These are phyloP conservation scores for Poecilia picta DNA, from an alignment of 2,797 vertebrate genomes.

Conservation along the genomic window DNA sequence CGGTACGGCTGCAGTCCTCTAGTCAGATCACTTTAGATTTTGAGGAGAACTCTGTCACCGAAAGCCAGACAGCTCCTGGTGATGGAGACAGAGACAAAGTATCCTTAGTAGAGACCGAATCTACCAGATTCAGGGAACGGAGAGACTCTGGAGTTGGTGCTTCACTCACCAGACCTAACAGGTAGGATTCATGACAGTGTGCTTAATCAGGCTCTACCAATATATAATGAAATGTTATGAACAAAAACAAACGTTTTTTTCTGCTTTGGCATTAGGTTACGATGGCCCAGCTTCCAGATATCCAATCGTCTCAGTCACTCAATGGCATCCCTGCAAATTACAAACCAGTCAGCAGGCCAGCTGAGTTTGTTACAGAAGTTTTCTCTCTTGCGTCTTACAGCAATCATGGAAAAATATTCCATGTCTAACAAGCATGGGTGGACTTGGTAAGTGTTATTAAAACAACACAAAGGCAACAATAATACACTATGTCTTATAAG, in stretches of 20 bases:
- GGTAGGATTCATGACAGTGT: constrained; percentile 75
- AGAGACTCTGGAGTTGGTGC: constrained; percentile 97
- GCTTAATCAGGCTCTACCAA: not conserved
- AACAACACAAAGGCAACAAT: not conserved
- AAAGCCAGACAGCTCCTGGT: constrained; percentile 86
- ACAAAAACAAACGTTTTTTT: not conserved
- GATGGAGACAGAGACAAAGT: constrained; percentile 88
- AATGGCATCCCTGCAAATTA: constrained; percentile 89
- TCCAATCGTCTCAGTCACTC: constrained; percentile 89
- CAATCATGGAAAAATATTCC: constrained; percentile 97
- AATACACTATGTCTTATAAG: not conserved
- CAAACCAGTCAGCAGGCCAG: constrained; percentile 92
- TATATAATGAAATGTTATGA: not conserved
- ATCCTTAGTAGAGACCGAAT: constrained; percentile 89
- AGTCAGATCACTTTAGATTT: constrained; percentile 91
- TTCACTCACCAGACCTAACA: constrained; percentile 93
- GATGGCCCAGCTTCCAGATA: constrained; percentile 96
- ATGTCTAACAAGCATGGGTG: constrained; percentile 97
- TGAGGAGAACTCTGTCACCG: constrained; percentile 89
- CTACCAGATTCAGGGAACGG: constrained; percentile 87
- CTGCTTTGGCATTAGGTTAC: constrained; percentile 80
- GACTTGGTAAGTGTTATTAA: constrained; percentile 88
- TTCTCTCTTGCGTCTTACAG: constrained; percentile 94
- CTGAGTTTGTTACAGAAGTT: constrained; percentile 95
- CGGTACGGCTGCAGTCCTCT: constrained; percentile 76